Base-by-base conservation (phyloP, 2,113 vertebrate species). In the Chamaea fasciata region DNA sequence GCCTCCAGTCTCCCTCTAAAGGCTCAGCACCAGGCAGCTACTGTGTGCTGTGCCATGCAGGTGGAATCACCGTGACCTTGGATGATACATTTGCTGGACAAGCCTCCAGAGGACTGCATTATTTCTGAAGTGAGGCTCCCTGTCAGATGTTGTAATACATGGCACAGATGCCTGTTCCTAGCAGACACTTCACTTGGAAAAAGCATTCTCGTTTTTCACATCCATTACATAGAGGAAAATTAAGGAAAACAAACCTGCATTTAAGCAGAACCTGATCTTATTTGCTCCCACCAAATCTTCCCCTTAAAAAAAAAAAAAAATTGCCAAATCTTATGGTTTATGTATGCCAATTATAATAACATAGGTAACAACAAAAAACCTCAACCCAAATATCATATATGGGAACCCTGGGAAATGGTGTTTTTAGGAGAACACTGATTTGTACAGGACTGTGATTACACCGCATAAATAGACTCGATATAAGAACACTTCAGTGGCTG, bases 11-110 rank as follows among this genome's bases (percentile, higher is more conserved):
- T 89, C 75, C 42, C 46, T 82, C 26, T 10, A 18, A 85, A 79
- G 27, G 47, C 59, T 85, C 69, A 70, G 56, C 0, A 11, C 50
- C 53, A 73, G 27, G 50, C 39, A 79, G 55, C 37, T 83, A 44
- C 55, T 0, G 3, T 3, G 18, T 44, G 39, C n/a, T 41, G 2
- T 57, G 18, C 69, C 75, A 56, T 0, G 2, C 81, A 85, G 75
- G 84, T 90, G 78, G 47, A 60, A 68, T 33, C 47, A 27, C 55
- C 56, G 56, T 76, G 88, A 95, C 86, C 90, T 91, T 67, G 91
- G 53, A 70, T 63, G 64, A 84, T 80, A 53, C 53, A 84, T 64
- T 35, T 87, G 71, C 92, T 96, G 90, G 92, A 96, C 73, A 74
- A 93, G 46, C 17, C 96, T 93, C 86, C 57, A 56, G 90, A 95